Base-by-base conservation (phyloP, 1,140 invertebrate genomes). In the Halictus rubicundus region DNA sequence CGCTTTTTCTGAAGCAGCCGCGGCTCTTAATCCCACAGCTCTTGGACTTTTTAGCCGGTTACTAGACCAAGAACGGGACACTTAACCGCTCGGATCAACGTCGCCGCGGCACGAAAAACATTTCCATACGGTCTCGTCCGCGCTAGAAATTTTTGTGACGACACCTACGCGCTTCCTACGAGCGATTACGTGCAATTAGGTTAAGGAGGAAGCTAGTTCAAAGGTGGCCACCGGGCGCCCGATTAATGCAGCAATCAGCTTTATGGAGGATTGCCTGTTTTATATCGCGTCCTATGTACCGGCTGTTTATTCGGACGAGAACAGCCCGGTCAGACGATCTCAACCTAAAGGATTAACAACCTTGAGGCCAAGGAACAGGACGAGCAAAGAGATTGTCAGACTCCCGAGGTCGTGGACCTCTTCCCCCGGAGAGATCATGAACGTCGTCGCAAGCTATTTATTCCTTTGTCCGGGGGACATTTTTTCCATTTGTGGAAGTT, bases 221-320 rank as follows among this genome's bases (percentile, higher is more conserved):
- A n/a, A 57, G 54, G 19, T n/a, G 19, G 54, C 42, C 27, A n/a
- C 32, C 32, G 32, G 49, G 3, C 16, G 5, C 49, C 16, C n/a
- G 54, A 57, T 57, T n/a, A n/a, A n/a, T n/a, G 54, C 54, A 57
- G 54, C 54, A 16, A 21, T 54, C 21, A 54, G 54, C 54, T 57
- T n/a, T 57, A n/a, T 9, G 54, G 54, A n/a, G 8, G 54, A 9
- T 6, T 9, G 23, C 39, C 5, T 9, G 8, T 14, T 19, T 37
- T 19, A 46, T n/a, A 42, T 60, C 25, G 16, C 25, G 54, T 32
- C 21, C 54, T 14, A 3, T 0, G 16, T 23, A 1, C 2, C 19
- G 7, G n/a, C 39, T 21, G 78, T 77, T 81, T 83, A 83, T 81
- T 83, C 78, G 72, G 81, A 84, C 32, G 32, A 71, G 42, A 68